phyloP scores from a whole-genome alignment of 1,140 invertebrate species.

The Aricia agestis region DNA sequence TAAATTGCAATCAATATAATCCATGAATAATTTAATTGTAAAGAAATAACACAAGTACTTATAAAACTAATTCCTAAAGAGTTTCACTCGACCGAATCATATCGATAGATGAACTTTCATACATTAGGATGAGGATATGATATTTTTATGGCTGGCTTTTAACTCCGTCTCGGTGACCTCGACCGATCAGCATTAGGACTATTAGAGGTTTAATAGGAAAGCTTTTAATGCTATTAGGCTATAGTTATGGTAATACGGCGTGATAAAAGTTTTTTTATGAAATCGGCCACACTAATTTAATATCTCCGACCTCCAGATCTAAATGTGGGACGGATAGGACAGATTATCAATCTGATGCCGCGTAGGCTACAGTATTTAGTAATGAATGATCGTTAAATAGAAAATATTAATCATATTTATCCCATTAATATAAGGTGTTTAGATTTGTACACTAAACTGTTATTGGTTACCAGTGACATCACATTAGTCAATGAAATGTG shows the following conservation, averaged over 20 bases:
- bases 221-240: conserved; percentile 9
- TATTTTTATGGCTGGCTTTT: conserved; percentile 1
- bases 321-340: conserved; percentile 8
- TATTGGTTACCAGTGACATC: neutral
- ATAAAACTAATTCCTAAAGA: neutral
- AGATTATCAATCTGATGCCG: conserved; percentile 8
- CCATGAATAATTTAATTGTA: neutral
- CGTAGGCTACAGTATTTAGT: conserved; percentile 1
- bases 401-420: conserved; percentile 10
- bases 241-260: neutral
- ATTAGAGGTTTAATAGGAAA: conserved; percentile 12
- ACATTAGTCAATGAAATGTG: neutral
- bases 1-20: neutral
- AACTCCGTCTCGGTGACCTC: conserved; percentile 30
- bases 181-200: conserved; percentile 26
- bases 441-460: neutral
- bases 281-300: neutral
- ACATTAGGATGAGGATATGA: neutral
- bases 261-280: conserved; percentile 2
- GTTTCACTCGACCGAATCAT: neutral
- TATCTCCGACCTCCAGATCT: neutral
- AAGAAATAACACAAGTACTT: neutral
- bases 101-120: neutral
- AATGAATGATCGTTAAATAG: neutral
- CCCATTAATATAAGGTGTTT: neutral